phyloP scores from a whole-genome alignment of 2,888 invertebrate species.

The Epinotia brunnichana region DNA sequence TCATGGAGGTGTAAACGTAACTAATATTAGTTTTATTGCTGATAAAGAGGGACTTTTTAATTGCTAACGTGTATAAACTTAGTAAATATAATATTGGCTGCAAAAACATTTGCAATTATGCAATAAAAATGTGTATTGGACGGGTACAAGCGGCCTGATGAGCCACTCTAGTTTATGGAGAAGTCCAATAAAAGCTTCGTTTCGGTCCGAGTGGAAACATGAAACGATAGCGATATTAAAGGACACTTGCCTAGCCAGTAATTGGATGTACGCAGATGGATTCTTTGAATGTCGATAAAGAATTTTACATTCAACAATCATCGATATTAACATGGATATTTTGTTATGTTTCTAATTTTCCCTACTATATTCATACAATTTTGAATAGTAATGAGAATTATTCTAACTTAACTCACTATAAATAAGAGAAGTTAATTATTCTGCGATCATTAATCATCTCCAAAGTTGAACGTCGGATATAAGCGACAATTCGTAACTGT shows the following conservation, averaged over 20 bases:
- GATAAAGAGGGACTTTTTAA: conserved; percentile 58
- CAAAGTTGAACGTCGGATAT: not conserved
- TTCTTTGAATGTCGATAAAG: not conserved
- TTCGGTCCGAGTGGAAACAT: conserved; percentile 61
- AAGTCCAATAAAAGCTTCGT: conserved; percentile 72
- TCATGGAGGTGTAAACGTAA: conserved; percentile 60
- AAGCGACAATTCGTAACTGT: not conserved
- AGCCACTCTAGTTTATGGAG: conserved; percentile 76
- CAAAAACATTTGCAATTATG: conserved; percentile 68
- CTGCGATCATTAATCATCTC: not conserved
- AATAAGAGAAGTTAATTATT: not conserved
- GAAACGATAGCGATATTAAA: conserved; percentile 67
- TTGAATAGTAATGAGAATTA: too few species aligned
- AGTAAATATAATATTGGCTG: conserved; percentile 57
- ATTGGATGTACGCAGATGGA: conserved; percentile 66
- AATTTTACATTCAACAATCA: not conserved
- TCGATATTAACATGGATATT: not conserved
- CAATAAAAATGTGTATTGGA: conserved; percentile 68
- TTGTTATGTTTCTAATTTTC: not conserved
- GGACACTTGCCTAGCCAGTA: conserved; percentile 72
- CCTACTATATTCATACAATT: too few species aligned
- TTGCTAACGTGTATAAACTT: conserved; percentile 61
- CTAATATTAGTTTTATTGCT: conserved; percentile 63
- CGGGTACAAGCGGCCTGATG: conserved; percentile 68
- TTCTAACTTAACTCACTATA: too few species aligned